Evolutionary conservation across 1,140 invertebrate species (phyloP).

Genomic region (Oreohelix idahoensis): DNA sequence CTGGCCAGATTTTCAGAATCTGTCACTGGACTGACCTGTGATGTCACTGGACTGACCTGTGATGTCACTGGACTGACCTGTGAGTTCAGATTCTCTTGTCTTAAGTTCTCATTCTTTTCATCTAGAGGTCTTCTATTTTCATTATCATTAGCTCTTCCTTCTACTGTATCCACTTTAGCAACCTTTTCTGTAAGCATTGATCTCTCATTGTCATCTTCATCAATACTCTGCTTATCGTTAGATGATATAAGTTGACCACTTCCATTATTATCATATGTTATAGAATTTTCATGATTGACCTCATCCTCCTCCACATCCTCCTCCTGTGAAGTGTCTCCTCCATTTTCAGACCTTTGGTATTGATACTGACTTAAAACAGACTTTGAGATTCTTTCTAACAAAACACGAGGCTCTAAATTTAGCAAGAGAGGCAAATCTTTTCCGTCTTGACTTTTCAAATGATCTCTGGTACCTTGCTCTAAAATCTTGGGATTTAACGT

Average conservation of each 20-base stretch:
- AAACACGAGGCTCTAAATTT: conserved; percentile 35
- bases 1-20: neutral
- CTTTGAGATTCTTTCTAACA: conserved; percentile 32
- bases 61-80: no score
- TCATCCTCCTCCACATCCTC: conserved; percentile 23
- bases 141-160: neutral
- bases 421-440: conserved; percentile 6
- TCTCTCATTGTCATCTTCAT: conserved; percentile 7
- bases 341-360: neutral
- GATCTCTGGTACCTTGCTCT: neutral
- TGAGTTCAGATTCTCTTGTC: neutral
- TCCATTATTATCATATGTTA: conserved; percentile 1
- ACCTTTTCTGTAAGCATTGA: neutral
- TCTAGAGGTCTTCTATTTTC: neutral
- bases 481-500: conserved; percentile 25
- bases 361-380: neutral
- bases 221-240: neutral
- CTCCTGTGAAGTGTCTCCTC: neutral
- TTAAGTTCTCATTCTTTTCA: conserved; percentile 1
- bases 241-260: conserved; percentile 6
- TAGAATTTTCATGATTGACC: neutral
- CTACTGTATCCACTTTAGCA: neutral
- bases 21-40: neutral
- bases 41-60: no score
- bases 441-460: neutral